Evolutionary conservation across 2,888 invertebrate genomes (phyloP).

Genomic region (Athalia rosae): DNA sequence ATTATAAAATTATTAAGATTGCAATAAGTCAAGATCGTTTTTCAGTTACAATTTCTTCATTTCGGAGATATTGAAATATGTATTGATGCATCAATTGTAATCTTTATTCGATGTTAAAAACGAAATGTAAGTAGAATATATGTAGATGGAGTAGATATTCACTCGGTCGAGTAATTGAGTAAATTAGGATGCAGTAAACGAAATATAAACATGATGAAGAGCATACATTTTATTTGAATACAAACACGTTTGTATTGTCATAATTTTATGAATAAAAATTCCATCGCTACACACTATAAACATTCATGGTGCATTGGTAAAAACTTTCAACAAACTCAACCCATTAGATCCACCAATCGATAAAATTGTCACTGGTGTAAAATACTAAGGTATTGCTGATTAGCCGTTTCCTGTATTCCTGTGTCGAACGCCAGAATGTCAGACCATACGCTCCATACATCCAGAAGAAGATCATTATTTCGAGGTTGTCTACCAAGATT

Average conservation of each 20-base stretch:
- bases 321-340: conserved; percentile 26
- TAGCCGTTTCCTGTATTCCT: not conserved
- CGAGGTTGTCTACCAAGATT: not conserved
- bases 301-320: conserved; percentile 27
- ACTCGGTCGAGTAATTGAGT: not conserved
- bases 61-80: conserved; percentile 4
- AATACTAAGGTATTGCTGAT: conserved; percentile 16
- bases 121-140: not conserved
- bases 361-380: conserved; percentile 16
- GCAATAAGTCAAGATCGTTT: conserved; percentile 24
- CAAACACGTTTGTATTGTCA: conserved; percentile 32
- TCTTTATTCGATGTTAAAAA: not conserved
- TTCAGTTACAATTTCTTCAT: conserved; percentile 24
- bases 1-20: not conserved
- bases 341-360: not conserved
- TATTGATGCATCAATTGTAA: not conserved
- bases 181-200: not conserved
- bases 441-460: not conserved
- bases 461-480: not conserved
- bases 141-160: not conserved
- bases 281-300: conserved; percentile 20
- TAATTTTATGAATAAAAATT: conserved; percentile 20
- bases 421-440: not conserved
- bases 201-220: not conserved
- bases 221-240: conserved; percentile 27